Percentiles rank a stretch among this genome's conserved stretches.
These are phyloP conservation scores for Drosophila mulleri DNA, from an alignment of 2,888 invertebrate genomes.

Conservation along the genomic window DNA sequence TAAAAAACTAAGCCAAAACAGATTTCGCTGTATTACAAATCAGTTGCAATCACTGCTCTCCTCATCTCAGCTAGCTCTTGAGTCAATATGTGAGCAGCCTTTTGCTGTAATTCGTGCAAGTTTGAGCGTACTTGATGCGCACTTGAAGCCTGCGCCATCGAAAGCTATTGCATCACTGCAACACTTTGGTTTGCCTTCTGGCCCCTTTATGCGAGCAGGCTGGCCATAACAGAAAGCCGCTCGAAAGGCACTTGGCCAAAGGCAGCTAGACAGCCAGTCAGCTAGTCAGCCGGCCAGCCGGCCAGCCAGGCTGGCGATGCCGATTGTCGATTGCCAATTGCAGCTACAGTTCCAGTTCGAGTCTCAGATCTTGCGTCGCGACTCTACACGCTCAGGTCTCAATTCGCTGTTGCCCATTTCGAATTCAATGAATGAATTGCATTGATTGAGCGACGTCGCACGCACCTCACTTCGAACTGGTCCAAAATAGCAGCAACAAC, in stretches of 20 bases:
- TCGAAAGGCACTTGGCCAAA: slow-evolving; percentile 65
- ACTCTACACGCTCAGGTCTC: slow-evolving; percentile 17
- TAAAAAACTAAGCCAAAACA: neutral
- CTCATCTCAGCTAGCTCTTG: neutral
- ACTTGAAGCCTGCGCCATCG: slow-evolving; percentile 22
- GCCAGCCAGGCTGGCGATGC: slow-evolving; percentile 1
- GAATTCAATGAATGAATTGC: slow-evolving; percentile 76
- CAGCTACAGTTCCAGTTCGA: slow-evolving; percentile 10
- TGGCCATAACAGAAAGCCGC: slow-evolving; percentile 27
- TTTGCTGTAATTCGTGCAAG: neutral
- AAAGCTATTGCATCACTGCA: slow-evolving; percentile 37
- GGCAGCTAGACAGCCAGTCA: slow-evolving; percentile 2
- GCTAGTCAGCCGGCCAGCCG: neutral
- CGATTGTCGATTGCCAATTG: slow-evolving; percentile 7
- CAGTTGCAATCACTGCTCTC: neutral
- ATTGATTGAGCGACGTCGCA: slow-evolving; percentile 76
- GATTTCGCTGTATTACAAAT: neutral
- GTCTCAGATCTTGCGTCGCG: slow-evolving; percentile 7
- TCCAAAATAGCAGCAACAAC: slow-evolving; percentile 13
- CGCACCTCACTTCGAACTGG: slow-evolving; percentile 61
- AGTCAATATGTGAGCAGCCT: slow-evolving; percentile 30
- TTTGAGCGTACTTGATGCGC: slow-evolving; percentile 9
- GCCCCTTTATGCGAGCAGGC: neutral
- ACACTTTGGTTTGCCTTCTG: slow-evolving; percentile 15
- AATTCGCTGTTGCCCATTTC: slow-evolving; percentile 54